phyloP scores from a whole-genome alignment of 92 coral and sea anemone species.

The Montipora capitata region DNA sequence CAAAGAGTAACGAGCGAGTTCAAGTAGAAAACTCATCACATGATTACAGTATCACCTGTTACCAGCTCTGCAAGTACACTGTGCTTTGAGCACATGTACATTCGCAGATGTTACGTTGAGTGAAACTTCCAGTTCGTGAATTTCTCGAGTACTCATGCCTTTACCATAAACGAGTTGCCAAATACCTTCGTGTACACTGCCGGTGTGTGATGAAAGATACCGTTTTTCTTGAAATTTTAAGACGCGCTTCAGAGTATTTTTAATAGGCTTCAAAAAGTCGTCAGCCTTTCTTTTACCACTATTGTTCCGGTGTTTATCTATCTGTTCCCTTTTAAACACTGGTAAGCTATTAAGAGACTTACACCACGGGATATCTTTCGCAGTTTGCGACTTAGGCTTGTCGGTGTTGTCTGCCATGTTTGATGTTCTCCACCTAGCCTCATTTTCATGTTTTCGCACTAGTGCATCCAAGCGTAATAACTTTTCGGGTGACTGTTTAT shows the following conservation, averaged over 20 bases:
- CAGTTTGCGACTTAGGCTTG: slow-evolving; percentile 27
- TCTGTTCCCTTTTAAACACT: slow-evolving; percentile 42
- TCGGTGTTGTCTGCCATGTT: slow-evolving; percentile 15
- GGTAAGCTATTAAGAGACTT: slow-evolving; percentile 52
- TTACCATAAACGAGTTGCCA: slow-evolving; percentile 37
- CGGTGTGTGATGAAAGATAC: slow-evolving; percentile 47
- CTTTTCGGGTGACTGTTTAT: no score
- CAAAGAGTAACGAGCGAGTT: no score
- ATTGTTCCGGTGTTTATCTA: slow-evolving; percentile 49
- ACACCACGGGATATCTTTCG: slow-evolving; percentile 47
- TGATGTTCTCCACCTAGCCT: slow-evolving; percentile 48
- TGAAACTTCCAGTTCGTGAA: no score
- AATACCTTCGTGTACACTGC: slow-evolving; percentile 35
- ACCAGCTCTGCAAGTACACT: no score
- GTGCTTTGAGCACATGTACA: no score
- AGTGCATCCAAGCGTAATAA: neutral
- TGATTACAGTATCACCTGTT: no score
- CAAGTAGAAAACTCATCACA: no score
- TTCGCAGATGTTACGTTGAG: neutral
- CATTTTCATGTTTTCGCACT: slow-evolving; percentile 32
- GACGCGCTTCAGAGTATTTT: slow-evolving; percentile 55
- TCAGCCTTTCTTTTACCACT: slow-evolving; percentile 58
- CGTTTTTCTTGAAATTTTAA: slow-evolving; percentile 28
- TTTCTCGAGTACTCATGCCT: slow-evolving; percentile 22
- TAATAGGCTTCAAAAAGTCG: slow-evolving; percentile 39